These are phyloP conservation scores for Pelodiscus sinensis DNA, from an alignment of 2,113 vertebrate genomes.

Conservation along the genomic window DNA sequence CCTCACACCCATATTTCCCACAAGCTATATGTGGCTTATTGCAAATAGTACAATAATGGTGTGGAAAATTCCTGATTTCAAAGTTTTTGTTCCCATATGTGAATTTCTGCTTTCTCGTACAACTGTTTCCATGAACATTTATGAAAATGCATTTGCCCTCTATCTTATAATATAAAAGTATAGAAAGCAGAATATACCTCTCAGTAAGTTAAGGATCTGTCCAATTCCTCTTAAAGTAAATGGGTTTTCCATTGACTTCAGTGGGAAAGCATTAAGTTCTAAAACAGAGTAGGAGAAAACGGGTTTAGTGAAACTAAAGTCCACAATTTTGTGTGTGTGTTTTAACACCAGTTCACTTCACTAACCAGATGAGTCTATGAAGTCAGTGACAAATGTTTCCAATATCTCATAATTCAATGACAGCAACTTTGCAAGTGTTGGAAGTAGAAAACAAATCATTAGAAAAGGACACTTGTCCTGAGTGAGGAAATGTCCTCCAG, in stretches of 20 bases:
- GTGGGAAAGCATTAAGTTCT: not conserved
- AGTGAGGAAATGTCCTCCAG: not conserved
- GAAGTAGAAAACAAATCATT: not conserved
- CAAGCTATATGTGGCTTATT: not conserved
- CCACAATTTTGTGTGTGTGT: not conserved
- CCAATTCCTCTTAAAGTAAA: slow-evolving; percentile 23
- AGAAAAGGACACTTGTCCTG: not conserved
- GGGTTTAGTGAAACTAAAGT: not conserved
- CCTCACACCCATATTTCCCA: not conserved
- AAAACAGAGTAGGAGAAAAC: not conserved
- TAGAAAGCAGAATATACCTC: not conserved
- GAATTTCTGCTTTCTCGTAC: not conserved
- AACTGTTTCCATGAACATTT: not conserved
- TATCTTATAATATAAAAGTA: not conserved
- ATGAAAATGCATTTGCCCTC: not conserved
- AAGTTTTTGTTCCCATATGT: not conserved
- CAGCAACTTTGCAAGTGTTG: not conserved
- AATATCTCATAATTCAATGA: not conserved
- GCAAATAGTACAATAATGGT: not conserved
- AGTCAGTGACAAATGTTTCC: not conserved
- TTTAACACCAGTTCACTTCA: not conserved
- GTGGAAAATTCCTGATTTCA: not conserved
- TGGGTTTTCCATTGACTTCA: not conserved
- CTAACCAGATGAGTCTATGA: not conserved
- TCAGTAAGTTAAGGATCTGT: not conserved